Evolutionary conservation across 64 coral and sea anemone species (phyloP), one percentile per base, ranked within the genome.

Genomic region (Dendrophyllia cribrosa): DNA sequence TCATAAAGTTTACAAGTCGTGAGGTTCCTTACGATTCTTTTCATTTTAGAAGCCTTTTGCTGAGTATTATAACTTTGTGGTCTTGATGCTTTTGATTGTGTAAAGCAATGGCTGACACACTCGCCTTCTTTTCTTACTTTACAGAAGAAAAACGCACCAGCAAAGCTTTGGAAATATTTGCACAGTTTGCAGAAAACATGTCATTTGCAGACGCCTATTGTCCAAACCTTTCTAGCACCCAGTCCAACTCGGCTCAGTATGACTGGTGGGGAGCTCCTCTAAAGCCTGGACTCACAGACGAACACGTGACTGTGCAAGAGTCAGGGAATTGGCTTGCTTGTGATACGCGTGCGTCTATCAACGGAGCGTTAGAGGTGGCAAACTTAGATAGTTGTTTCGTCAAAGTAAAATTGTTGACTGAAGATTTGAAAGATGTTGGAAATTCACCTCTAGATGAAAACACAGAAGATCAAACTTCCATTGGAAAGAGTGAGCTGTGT

Each of bases 161-260:
- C 26, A 85, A 93, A 78, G 56, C 91, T n/a, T 46, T 93, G 46
- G 91, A 93, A 17, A 70, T 93, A 7, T 93, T 93, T 56, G 75
- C 69, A 26, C 13, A 62, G 58, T 70, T 86, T 55, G 91, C 83
- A 13, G 91, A 93, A 78, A 85, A 77, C 48, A 43, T 76, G 55
- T 93, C 91, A 9, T 78, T 68, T 75, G 49, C 60, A 21, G 91
- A 93, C 47, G 80, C 82, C 4, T 78, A 66, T 34, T 86, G 72
- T 3, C 58, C 91, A 17, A 64, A 12, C 58, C 67, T 64, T 23
- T 70, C 66, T 51, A 48, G 19, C 45, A 21, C 53, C 34, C 91
- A 55, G 34, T 59, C 68, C 11, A 19, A 17, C 24, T 58, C 91
- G 19, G 61, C 83, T 10, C 58, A 25, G 50, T 93, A 64, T 87